Evolutionary conservation across 23 tunicate genomes (phyloP), one percentile per base, ranked within the genome.

Genomic region (Corella eumyota): DNA sequence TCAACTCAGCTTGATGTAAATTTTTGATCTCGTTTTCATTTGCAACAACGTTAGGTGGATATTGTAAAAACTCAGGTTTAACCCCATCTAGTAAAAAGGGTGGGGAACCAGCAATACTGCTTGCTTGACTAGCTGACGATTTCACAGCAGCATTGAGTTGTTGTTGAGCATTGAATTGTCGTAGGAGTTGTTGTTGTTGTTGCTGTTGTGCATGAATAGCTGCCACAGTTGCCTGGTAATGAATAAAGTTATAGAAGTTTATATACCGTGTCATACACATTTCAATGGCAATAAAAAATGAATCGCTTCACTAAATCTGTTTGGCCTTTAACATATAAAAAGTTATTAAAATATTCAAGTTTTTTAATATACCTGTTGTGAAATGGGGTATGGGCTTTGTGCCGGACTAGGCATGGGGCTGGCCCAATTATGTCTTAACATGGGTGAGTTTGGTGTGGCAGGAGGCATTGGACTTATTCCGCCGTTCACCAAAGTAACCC

Each of bases 381-480:
- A 45, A 33, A 79, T 69, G 4, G 81, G 92, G 57, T 55, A 84
- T 5, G 94, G 83, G 69, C 83, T 84, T 36, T 84, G 94, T 23
- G 94, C 68, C 2, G 94, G 94, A 44, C 84, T 84, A 5, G 68
- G 83, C 69, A 69, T 49, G 11, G 77, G 70, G 34, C 67, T 75
- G 50, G 50, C 26, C 31, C 60, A 27, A 54, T 73, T 58, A 58
- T 6, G 60, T 71, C 37, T 67, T 34, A 25, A 37, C 67, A 67
- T 50, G 23, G 61, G 26, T 4, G 65, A 13, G 9, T 45, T 65
- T 11, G 94, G 74, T 9, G 94, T 64, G 25, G 63, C 76, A 35
- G 65, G 76, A n/a, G 72, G 34, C 24, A 84, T 37, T 25, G 74
- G 58, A 40, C 64, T 69, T 50, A 71, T 64, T 17, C 68, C 61